Percentiles rank a stretch among this genome's conserved stretches.
These are phyloP conservation scores for Siniperca knerii DNA, from an alignment of 2,113 vertebrate species.

Conservation along the genomic window DNA sequence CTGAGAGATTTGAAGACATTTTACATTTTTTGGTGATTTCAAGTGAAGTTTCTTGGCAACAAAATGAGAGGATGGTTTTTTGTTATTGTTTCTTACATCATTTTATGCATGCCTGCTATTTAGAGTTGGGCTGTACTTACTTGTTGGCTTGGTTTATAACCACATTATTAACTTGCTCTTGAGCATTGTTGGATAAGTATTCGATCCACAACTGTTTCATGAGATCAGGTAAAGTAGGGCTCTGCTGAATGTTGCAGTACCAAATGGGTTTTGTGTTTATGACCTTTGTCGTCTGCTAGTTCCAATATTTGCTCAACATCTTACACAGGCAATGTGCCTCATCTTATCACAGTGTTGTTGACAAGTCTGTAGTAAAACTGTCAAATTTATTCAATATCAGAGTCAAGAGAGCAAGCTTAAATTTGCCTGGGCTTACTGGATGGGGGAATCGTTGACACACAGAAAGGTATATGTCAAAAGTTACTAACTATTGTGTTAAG, in stretches of 20 bases:
- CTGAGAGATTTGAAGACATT: neutral
- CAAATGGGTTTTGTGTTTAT: conserved; percentile 42
- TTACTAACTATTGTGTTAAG: neutral
- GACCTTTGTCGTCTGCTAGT: conserved; percentile 57
- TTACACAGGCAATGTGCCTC: conserved; percentile 35
- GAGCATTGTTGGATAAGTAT: conserved; percentile 9
- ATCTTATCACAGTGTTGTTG: conserved; percentile 42
- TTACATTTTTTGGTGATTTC: conserved; percentile 34
- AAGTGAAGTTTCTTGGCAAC: conserved; percentile 41
- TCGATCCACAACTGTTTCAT: conserved; percentile 28
- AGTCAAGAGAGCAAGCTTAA: neutral
- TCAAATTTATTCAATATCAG: conserved; percentile 35
- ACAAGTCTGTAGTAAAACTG: conserved; percentile 37
- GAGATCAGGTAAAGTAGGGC: conserved; percentile 18
- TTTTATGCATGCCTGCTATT: neutral
- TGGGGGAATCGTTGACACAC: neutral
- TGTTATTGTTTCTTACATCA: neutral
- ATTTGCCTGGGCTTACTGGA: neutral
- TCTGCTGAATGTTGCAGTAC: conserved; percentile 28
- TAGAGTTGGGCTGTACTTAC: neutral
- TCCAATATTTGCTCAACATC: conserved; percentile 58
- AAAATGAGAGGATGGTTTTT: neutral
- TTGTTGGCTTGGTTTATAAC: conserved; percentile 14
- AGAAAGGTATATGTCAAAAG: neutral
- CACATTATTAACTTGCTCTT: conserved; percentile 11